Conservation (phyloP, 2,113 vertebrate species). For the Bubalus kerabau region DNA sequence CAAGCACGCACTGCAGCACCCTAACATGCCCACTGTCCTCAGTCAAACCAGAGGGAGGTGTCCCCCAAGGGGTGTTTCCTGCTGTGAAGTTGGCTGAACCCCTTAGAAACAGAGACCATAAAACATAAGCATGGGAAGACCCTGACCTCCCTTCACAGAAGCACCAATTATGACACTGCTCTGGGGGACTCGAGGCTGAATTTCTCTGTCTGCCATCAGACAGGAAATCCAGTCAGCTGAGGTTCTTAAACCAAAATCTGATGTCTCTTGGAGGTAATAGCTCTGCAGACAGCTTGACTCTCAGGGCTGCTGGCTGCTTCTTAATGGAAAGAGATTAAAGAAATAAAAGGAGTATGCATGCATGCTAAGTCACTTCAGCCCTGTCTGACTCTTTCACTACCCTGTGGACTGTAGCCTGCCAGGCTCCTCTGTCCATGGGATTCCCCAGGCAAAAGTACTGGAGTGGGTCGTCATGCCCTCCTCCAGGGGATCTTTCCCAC, state of each 20-base stretch:
- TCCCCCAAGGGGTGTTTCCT: accelerated
- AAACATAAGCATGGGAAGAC: no score
- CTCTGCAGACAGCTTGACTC: background rate
- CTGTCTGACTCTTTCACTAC: background rate
- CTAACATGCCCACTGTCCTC: background rate
- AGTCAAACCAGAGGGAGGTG: accelerated
- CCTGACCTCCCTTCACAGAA: background rate
- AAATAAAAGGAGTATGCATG: background rate
- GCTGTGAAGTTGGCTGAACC: accelerated
- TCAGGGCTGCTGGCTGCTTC: background rate
- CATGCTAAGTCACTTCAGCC: background rate
- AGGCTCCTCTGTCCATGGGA: background rate
- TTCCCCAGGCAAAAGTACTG: background rate
- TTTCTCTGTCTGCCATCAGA: accelerated
- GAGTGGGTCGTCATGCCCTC: background rate
- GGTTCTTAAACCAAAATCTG: background rate
- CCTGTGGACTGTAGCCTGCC: background rate
- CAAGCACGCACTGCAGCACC: accelerated
- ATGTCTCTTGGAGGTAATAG: background rate
- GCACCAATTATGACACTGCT: background rate
- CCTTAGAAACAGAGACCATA: background rate
- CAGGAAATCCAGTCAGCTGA: accelerated
- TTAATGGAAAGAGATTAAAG: background rate
- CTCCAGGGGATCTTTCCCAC: background rate
- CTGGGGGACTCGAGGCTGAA: accelerated